Base-by-base conservation (phyloP, 1,140 invertebrate genomes). In the Nilaparvata lugens region DNA sequence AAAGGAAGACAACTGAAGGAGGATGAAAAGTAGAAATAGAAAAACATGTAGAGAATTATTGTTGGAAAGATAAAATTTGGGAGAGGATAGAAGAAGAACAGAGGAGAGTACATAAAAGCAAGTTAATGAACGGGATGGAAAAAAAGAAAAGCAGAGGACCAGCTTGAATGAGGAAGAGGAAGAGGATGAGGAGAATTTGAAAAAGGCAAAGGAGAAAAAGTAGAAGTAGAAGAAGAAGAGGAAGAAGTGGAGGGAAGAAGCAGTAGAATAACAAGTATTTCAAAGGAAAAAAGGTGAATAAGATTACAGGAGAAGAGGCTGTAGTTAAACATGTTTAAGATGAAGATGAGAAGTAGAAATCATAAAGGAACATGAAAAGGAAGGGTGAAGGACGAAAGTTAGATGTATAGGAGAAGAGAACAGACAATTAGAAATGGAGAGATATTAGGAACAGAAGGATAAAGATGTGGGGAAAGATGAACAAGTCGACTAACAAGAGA, bases 131-230 rank as follows among this genome's bases (percentile, higher is more conserved):
- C 4, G 9, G 28, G 28, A 4, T 28, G 28, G 28, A 13, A 23
- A 56, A 61, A 42, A 43, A 23, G 16, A 61, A 31, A 60, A 60
- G 25, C 24, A 23, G 9, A 35, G 63, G 52, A 58, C 61, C 66
- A 72, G 66, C 70, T 69, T 71, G 66, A 70, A 69, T 65, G 60
- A 61, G 23, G 54, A 40, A 57, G 48, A 62, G 16, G 31, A 51
- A 60, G 65, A 62, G 60, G 64, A 61, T 62, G 67, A 51, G 19
- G 51, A 38, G 23, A 13, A 52, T 16, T 31, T 28, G 45, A n/a
- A 48, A 51, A 48, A 59, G 57, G 31, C 24, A 59, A 48, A 35
- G 42, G 52, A 23, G 13, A 35, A 59, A 43, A 52, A 48, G 25
- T 11, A 60, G 52, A 60, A 5, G 43, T 45, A 60, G 52, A 60